Evolutionary conservation across 2,113 vertebrate species (phyloP).

Genomic region (Anser brachyrhynchus): DNA sequence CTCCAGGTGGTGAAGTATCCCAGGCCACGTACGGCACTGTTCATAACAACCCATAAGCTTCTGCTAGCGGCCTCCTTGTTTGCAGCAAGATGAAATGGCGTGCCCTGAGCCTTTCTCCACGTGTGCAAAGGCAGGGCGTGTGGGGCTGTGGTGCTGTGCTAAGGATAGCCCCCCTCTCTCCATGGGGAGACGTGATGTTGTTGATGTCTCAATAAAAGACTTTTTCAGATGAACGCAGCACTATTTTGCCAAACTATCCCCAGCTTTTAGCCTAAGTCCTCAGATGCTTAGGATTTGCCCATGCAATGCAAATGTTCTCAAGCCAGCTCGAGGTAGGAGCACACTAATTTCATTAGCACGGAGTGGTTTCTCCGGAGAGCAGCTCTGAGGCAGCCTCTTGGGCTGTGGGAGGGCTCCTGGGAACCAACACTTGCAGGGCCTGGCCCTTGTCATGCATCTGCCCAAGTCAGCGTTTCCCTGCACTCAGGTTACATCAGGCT

Average conservation of each 20-base stretch:
- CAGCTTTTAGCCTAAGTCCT: neutral
- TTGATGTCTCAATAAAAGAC: neutral
- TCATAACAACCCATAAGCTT: neutral
- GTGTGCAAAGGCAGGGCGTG: fast-evolving
- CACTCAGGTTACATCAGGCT: constrained; percentile 39
- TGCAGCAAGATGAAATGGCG: neutral
- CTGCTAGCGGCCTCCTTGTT: neutral
- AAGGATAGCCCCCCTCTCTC: neutral
- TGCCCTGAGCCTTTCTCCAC: neutral
- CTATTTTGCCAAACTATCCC: neutral
- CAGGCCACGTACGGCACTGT: neutral
- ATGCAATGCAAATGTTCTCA: neutral
- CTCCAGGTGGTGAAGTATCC: neutral
- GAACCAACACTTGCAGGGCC: neutral
- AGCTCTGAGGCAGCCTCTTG: fast-evolving
- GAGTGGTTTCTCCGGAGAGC: neutral
- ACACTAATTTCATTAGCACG: neutral
- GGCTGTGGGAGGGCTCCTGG: neutral
- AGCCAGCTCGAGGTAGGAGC: fast-evolving
- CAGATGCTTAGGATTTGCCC: neutral
- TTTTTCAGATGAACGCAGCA: neutral
- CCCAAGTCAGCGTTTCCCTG: constrained; percentile 15
- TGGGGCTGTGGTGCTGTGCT: neutral
- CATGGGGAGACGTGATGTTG: fast-evolving
- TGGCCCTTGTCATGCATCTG: neutral